Conservation (phyloP, 2,113 vertebrate genomes). For the Macroglossus sobrinus region DNA sequence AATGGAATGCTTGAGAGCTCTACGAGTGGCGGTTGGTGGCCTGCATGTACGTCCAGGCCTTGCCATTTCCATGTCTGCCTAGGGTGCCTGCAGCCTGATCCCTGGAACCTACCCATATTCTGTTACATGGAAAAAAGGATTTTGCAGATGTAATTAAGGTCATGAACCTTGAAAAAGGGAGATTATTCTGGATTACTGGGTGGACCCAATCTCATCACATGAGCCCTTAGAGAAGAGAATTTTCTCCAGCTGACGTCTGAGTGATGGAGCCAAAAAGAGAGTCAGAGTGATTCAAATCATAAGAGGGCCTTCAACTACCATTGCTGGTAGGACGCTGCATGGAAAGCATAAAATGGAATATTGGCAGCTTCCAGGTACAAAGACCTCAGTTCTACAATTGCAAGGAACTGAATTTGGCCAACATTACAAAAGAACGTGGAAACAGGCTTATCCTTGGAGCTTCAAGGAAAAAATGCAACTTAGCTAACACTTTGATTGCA, state of each 20-base stretch:
- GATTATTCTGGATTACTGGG: background rate
- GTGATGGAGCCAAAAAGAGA: background rate
- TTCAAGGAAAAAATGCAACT: background rate
- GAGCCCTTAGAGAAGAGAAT: background rate
- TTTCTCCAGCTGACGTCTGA: background rate
- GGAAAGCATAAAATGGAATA: background rate
- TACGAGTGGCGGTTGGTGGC: rapidly evolving
- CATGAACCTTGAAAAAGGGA: background rate
- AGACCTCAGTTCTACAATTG: background rate
- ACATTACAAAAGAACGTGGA: background rate
- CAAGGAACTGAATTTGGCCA: background rate
- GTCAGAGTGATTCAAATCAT: too few relatives aligned
- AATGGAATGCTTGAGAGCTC: background rate
- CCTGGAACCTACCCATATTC: background rate
- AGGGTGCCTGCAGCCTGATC: too few relatives aligned
- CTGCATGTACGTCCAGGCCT: background rate
- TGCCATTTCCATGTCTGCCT: background rate
- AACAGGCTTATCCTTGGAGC: background rate
- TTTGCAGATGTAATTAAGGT: background rate
- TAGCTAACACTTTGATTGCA: background rate
- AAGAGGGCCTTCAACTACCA: background rate
- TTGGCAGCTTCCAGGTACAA: background rate
- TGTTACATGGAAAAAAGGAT: background rate
- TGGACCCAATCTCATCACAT: background rate
- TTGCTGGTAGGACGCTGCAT: background rate